Evolutionary conservation across 2,797 vertebrate species (phyloP).

Genomic region (Brachyrhaphis roseni): DNA sequence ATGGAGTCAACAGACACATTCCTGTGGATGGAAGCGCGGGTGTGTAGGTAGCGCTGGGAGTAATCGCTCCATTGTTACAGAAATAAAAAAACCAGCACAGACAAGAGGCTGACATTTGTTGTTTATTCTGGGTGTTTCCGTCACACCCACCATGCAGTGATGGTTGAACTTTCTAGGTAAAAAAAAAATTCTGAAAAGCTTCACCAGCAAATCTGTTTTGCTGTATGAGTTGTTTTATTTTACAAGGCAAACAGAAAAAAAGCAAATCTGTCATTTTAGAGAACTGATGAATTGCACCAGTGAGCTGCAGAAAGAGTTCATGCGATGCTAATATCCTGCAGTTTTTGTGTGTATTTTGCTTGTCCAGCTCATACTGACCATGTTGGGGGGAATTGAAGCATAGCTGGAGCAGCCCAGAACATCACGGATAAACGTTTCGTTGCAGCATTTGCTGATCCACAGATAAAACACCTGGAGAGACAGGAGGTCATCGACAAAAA

Average conservation of each 20-base stretch:
- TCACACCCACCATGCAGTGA: slow-evolving; percentile 18
- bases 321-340: background rate
- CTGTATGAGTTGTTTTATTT: slow-evolving; percentile 22
- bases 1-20: slow-evolving; percentile 21
- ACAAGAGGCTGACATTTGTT: slow-evolving; percentile 39
- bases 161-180: slow-evolving; percentile 42
- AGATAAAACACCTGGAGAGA: slow-evolving; percentile 88
- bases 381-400: slow-evolving; percentile 87
- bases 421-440: slow-evolving; percentile 87
- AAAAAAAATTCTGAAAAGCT: slow-evolving; percentile 19
- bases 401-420: slow-evolving; percentile 90
- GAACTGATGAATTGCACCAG: slow-evolving; percentile 9
- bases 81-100: slow-evolving; percentile 39
- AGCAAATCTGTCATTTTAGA: slow-evolving; percentile 24
- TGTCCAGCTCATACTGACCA: slow-evolving; percentile 81
- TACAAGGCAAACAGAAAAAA: slow-evolving; percentile 5
- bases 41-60: slow-evolving; percentile 17
- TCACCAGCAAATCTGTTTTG: slow-evolving; percentile 45
- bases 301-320: background rate
- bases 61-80: slow-evolving; percentile 28
- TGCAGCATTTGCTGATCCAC: slow-evolving; percentile 92
- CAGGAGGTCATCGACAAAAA: too few species aligned
- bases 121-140: slow-evolving; percentile 35
- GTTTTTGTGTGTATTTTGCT: background rate
- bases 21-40: slow-evolving; percentile 30